Base-by-base conservation (phyloP, 2,797 vertebrate species). In the Xiphorhynchus erythropygius region DNA sequence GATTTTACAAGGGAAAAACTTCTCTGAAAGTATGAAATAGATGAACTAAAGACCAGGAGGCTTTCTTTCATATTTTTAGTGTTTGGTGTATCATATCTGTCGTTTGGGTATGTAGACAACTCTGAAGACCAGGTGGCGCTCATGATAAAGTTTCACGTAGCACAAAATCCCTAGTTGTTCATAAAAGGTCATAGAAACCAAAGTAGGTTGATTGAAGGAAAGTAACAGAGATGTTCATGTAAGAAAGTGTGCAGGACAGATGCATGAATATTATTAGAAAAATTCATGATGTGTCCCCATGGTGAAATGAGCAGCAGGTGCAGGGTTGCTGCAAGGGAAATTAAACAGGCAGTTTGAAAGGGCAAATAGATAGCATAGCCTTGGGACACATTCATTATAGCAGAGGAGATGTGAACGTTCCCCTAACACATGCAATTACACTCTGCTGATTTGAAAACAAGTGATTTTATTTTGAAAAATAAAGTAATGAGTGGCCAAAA, bases 291-390 rank as follows among this genome's bases (percentile, higher is more conserved):
- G 27, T 47, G 74, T 95, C 71, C 82, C 91, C 15, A 47, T 74
- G 82, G 86, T 90, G 65, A 91, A 94, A 70, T 46, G 86, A 96
- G 90, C 78, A 90, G 89, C 95, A 94, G 92, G 84, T 96, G 93
- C 71, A 21, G 46, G 79, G 60, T 41, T 94, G 91, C 79, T 94
- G 73, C 49, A 71, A 90, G 71, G 63, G 68, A 92, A 94, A 95
- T 85, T 73, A 85, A 96, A 91, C 39, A 95, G 87, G 47, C 74
- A 47, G 57, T 91, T 64, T 85, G 88, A 93, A 94, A 94, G 91
- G 83, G 80, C 62, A 93, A 87, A 84, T 75, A 95, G 85, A 87
- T 80, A 86, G 37, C 84, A 56, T 53, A 91, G 93, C 84, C 84
- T 55, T 85, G 92, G 92, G 82, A 95, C 47, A 82, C 57, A 85